Conservation (phyloP, 2,797 vertebrate genomes). For the Poeciliopsis infans region DNA sequence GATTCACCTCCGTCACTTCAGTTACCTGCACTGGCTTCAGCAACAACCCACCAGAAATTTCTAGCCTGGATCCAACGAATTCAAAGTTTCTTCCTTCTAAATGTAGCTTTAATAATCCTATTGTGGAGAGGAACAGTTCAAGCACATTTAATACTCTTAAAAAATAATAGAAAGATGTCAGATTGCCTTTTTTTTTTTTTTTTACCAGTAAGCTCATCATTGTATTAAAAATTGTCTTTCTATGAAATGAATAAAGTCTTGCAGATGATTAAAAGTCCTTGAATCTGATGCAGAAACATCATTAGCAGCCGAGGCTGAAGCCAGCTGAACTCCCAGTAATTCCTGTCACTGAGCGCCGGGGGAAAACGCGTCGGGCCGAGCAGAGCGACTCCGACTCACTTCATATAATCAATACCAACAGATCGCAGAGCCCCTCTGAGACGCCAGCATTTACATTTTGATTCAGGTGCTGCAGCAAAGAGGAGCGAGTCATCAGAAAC, state of each 20-base stretch:
- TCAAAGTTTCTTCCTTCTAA: not conserved
- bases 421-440: conserved; percentile 52
- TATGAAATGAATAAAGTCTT: not conserved
- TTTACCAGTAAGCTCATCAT: not conserved
- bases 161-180: not conserved
- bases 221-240: not conserved
- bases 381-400: conserved; percentile 58
- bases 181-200: fast-evolving
- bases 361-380: conserved; percentile 52
- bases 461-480: conserved; percentile 51
- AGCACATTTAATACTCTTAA: not conserved
- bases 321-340: conserved; percentile 68
- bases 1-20: not conserved
- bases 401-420: conserved; percentile 59
- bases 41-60: not conserved
- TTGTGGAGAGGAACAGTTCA: not conserved
- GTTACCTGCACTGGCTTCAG: too few species aligned
- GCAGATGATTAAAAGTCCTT: conserved; percentile 14
- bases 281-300: conserved; percentile 30
- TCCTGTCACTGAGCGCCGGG: conserved; percentile 54
- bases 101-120: not conserved
- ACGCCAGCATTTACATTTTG: conserved; percentile 70
- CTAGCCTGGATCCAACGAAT: not conserved
- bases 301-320: conserved; percentile 41
- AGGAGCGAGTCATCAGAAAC: conserved; percentile 47